Evolutionary conservation across 2,888 invertebrate species (phyloP), one percentile per base, ranked within the genome.

Genomic region (Drosophila melanocephala): DNA sequence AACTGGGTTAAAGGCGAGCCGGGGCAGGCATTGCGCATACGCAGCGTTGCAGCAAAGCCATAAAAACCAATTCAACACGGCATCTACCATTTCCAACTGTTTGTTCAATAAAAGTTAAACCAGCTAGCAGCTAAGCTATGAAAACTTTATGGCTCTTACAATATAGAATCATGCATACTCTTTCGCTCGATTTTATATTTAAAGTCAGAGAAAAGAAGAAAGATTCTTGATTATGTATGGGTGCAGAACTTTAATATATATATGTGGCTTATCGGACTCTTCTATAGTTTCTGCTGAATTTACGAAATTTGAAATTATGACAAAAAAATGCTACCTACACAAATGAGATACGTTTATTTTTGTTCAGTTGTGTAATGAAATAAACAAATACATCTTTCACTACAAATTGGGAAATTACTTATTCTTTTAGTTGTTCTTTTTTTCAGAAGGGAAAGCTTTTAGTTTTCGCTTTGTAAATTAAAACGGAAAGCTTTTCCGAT

Each of bases 41-140:
- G 85, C 88, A 85, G 53, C 83, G 79, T 89, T 79, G 88, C 85
- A 76, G 28, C 44, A 51, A 67, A 60, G 63, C 53, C 78, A 72
- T 76, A 72, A 86, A 77, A 77, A 35, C 56, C 53, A 69, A 72
- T 59, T 65, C 63, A 69, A 65, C 69, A 58, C 75, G 73, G 64
- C 72, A 81, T 58, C 74, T 57, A 50, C 44, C 35, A 33, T 37
- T 79, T 5, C 53, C 60, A 32, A 72, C 70, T 89, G 90, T 86
- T 86, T 90, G 85, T 86, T 86, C 90, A 86, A 86, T 86, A 86
- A 90, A 85, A 83, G 39, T 61, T 53, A 44, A 81, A 73, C 67
- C 58, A 68, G 57, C 59, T 57, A 33, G 60, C 58, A 56, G 32
- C 39, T 53, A 50, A 53, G 30, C 37, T 12, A n/a, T 22, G 14